Percentiles rank a stretch among this genome's conserved stretches.
phyloP scores from a whole-genome alignment of 92 coral and sea anemone species.

The Zoanthus gigantus region DNA sequence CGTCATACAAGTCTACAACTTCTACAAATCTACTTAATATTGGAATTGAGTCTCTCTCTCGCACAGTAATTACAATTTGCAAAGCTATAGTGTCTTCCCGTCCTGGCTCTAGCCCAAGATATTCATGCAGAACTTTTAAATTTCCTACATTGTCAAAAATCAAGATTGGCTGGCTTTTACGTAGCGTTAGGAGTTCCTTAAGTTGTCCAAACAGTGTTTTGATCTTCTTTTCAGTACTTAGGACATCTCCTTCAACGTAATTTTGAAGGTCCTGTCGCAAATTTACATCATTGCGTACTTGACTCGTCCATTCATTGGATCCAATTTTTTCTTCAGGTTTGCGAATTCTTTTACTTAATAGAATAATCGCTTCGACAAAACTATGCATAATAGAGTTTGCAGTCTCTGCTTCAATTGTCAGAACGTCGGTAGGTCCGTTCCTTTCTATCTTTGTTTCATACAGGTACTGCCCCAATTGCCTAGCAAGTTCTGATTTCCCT shows the following conservation, averaged over 20 bases:
- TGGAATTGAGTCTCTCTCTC: constrained; percentile 66
- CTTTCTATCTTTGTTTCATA: constrained; percentile 40
- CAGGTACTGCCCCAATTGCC: constrained; percentile 78
- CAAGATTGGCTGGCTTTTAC: constrained; percentile 77
- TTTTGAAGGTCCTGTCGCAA: constrained; percentile 55
- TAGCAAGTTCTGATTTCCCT: constrained; percentile 89
- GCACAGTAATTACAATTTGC: constrained; percentile 63
- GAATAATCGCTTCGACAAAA: constrained; percentile 68
- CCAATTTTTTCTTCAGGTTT: too few species aligned
- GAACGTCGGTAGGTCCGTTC: constrained; percentile 69
- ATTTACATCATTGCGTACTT: constrained; percentile 67
- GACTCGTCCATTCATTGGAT: constrained; percentile 54
- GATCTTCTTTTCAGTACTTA: constrained; percentile 57
- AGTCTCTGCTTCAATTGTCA: constrained; percentile 74
- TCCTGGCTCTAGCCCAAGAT: constrained; percentile 79
- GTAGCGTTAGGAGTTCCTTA: constrained; percentile 62
- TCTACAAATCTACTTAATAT: constrained; percentile 50
- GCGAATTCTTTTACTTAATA: constrained; percentile 45
- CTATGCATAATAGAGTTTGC: constrained; percentile 61
- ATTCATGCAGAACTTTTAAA: constrained; percentile 51
- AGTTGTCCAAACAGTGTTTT: constrained; percentile 63
- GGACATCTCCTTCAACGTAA: constrained; percentile 48
- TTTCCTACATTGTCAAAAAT: constrained; percentile 83
- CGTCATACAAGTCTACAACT: constrained; percentile 71
- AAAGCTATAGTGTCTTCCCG: constrained; percentile 62